A percentile compares a stretch with the other conserved stretches of the same genome.
Evolutionary conservation across 2,113 vertebrate species (phyloP).

Genomic region (Mustelus asterias): DNA sequence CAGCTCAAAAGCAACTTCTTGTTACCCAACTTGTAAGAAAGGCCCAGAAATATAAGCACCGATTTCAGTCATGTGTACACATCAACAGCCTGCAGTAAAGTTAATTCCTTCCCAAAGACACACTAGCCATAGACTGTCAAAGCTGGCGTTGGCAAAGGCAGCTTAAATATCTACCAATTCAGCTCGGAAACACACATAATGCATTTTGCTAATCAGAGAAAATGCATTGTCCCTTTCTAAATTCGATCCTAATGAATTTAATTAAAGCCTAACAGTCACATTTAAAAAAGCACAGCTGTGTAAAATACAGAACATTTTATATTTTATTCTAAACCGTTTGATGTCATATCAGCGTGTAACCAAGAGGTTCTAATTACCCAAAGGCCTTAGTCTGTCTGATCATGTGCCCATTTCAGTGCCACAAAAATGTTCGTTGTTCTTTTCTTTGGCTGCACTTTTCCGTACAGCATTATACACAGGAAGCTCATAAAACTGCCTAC

Average conservation of each 20-base stretch:
- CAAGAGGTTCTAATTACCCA: constrained; percentile 8
- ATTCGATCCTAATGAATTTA: neutral
- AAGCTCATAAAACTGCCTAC: neutral
- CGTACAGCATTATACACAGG: neutral
- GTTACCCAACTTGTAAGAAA: neutral
- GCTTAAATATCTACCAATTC: neutral
- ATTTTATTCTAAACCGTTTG: neutral
- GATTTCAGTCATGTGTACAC: neutral
- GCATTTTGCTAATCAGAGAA: neutral
- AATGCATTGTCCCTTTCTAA: neutral
- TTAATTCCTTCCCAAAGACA: constrained; percentile 21
- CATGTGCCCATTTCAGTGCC: neutral
- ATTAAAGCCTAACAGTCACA: neutral
- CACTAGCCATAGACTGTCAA: neutral
- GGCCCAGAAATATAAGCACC: neutral
- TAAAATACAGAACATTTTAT: neutral
- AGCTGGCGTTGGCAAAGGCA: neutral
- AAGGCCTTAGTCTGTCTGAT: neutral
- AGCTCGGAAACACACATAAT: neutral
- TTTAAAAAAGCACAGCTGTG: neutral
- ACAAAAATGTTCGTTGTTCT: constrained; percentile 10
- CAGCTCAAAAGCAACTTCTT: neutral
- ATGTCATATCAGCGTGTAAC: neutral
- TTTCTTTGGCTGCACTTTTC: constrained; percentile 18
- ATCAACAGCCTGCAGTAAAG: neutral